Evolutionary conservation across 2,888 invertebrate species (phyloP).

Genomic region (Ditula angustiorana): DNA sequence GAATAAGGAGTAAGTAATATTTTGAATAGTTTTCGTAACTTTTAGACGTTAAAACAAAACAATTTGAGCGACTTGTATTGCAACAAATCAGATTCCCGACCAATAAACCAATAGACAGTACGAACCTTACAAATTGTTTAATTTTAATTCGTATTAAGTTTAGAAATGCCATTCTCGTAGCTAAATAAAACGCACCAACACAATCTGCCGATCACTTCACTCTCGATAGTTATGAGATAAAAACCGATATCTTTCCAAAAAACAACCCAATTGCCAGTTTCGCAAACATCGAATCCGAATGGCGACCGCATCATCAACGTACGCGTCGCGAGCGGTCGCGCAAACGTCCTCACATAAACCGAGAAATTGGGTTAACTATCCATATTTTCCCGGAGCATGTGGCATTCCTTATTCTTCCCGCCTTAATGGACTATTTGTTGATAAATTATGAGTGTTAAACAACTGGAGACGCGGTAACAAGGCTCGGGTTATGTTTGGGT

Average conservation of each 20-base stretch:
- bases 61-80: no score
- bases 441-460: constrained; percentile 61
- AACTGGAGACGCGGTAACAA: background rate
- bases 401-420: constrained; percentile 52
- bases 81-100: no score
- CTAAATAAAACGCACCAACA: no score
- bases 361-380: constrained; percentile 67
- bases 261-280: background rate
- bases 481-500: constrained; percentile 44
- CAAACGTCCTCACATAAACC: constrained; percentile 44
- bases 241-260: background rate
- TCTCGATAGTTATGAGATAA: background rate
- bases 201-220: background rate
- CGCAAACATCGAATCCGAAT: background rate
- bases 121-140: no score
- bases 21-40: no score
- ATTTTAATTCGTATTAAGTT: no score
- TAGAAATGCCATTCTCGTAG: no score
- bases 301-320: background rate
- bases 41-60: no score
- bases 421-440: constrained; percentile 67
- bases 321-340: background rate
- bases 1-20: no score
- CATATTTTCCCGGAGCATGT: constrained; percentile 58
- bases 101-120: no score